A percentile compares a stretch with the other conserved stretches of the same genome.
phyloP scores from a whole-genome alignment of 2,888 invertebrate species.

The Agriopis marginaria region DNA sequence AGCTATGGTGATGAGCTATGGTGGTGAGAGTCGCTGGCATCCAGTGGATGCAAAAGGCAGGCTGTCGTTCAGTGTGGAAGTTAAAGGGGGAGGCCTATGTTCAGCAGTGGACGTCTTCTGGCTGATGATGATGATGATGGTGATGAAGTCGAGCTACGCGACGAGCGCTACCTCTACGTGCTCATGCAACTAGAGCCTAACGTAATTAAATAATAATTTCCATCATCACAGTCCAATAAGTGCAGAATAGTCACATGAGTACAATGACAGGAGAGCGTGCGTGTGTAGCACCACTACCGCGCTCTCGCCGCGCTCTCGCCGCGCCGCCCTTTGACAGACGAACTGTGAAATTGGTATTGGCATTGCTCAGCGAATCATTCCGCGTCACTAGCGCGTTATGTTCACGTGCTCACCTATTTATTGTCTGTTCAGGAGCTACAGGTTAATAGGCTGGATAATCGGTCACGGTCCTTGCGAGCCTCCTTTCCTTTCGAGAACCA shows the following conservation, averaged over 20 bases:
- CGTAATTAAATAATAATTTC: background rate
- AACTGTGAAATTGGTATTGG: slow-evolving; percentile 42
- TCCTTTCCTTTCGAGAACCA: no score
- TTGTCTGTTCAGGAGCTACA: slow-evolving; percentile 6
- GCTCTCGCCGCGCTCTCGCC: slow-evolving; percentile 3
- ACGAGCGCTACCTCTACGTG: no score
- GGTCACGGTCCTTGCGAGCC: no score
- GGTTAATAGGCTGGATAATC: slow-evolving; percentile 16
- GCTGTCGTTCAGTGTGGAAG: no score
- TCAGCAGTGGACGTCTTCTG: no score
- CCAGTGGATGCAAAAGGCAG: no score
- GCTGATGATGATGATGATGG: no score
- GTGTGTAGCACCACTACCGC: background rate
- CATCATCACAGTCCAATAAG: background rate
- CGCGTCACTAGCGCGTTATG: slow-evolving; percentile 36
- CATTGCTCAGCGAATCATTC: slow-evolving; percentile 38
- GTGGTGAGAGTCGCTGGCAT: no score
- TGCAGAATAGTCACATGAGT: background rate
- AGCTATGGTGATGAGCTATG: no score
- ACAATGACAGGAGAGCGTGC: background rate
- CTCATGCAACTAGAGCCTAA: no score
- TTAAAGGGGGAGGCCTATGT: no score
- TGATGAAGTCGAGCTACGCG: no score
- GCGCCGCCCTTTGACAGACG: slow-evolving; percentile 38
- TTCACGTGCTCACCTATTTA: slow-evolving; percentile 28